Conservation (phyloP, 2,797 vertebrate species). For the Oceanodroma leucorhoa region DNA sequence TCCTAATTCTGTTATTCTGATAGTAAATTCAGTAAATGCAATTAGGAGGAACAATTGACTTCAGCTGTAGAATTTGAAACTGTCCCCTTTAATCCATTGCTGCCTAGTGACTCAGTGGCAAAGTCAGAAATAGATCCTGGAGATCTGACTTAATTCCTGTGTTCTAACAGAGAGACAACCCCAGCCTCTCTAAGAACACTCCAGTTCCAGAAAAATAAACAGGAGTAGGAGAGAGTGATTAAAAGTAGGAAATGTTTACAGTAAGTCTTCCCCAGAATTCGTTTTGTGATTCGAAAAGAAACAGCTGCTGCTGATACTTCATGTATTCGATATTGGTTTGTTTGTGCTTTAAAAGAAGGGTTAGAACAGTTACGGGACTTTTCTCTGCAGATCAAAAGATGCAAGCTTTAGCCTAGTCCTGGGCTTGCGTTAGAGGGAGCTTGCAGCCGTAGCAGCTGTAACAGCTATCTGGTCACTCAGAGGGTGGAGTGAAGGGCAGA, state of each 20-base stretch:
- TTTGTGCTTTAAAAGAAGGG: background rate
- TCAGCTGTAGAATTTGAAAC: background rate
- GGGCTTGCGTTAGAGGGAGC: background rate
- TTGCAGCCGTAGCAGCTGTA: background rate
- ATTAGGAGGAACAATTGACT: background rate
- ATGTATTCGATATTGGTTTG: background rate
- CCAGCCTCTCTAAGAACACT: background rate
- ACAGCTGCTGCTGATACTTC: slow-evolving; percentile 46
- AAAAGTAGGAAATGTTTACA: slow-evolving; percentile 47
- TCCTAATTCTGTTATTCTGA: background rate
- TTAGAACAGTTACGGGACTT: background rate
- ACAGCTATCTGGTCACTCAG: background rate
- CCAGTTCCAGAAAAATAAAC: slow-evolving; percentile 39
- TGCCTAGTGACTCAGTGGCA: background rate
- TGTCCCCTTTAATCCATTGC: background rate
- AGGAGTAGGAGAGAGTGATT: slow-evolving; percentile 34
- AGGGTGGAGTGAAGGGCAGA: background rate
- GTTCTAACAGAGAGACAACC: background rate
- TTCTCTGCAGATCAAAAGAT: background rate
- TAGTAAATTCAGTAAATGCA: background rate
- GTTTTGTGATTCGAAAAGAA: slow-evolving; percentile 6
- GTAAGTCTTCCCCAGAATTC: slow-evolving; percentile 29
- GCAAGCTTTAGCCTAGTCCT: background rate
- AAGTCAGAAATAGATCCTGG: slow-evolving; percentile 3
- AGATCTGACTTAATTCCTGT: background rate